phyloP scores from a whole-genome alignment of 2,888 invertebrate genomes.

The Drosophila infuscata region DNA sequence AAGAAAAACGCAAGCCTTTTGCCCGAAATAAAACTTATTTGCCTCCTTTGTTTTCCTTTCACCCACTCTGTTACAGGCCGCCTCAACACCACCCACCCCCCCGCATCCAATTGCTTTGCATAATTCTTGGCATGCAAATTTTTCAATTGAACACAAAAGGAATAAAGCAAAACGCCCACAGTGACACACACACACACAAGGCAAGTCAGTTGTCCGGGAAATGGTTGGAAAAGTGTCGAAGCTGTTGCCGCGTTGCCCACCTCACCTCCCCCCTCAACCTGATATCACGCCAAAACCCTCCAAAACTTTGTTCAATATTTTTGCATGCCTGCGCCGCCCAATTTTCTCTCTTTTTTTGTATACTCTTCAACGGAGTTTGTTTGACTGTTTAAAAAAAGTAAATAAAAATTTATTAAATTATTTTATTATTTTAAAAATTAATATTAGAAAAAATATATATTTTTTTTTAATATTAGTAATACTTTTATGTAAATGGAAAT shows the following conservation, averaged over 20 bases:
- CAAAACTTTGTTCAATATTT: constrained; percentile 77
- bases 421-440: not conserved
- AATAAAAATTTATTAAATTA: not conserved
- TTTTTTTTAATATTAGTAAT: not conserved
- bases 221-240: constrained; percentile 73
- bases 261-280: constrained; percentile 10
- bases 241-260: constrained; percentile 58
- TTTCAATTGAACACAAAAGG: constrained; percentile 74
- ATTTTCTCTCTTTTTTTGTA: constrained; percentile 36
- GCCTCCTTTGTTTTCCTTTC: constrained; percentile 55
- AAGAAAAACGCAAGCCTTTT: constrained; percentile 65
- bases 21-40: constrained; percentile 57
- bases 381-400: not conserved
- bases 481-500: not conserved
- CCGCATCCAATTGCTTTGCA: constrained; percentile 63
- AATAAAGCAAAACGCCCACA: constrained; percentile 70
- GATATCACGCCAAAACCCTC: constrained; percentile 20
- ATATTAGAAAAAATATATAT: not conserved
- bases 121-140: constrained; percentile 80
- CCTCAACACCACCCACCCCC: not conserved
- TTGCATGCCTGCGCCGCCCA: constrained; percentile 65
- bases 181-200: constrained; percentile 46
- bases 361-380: constrained; percentile 31
- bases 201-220: constrained; percentile 57
- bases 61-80: constrained; percentile 45